Percentiles rank a stretch among this genome's conserved stretches.
phyloP scores from a whole-genome alignment of 2,113 vertebrate species.

The Edolisoma coerulescens region DNA sequence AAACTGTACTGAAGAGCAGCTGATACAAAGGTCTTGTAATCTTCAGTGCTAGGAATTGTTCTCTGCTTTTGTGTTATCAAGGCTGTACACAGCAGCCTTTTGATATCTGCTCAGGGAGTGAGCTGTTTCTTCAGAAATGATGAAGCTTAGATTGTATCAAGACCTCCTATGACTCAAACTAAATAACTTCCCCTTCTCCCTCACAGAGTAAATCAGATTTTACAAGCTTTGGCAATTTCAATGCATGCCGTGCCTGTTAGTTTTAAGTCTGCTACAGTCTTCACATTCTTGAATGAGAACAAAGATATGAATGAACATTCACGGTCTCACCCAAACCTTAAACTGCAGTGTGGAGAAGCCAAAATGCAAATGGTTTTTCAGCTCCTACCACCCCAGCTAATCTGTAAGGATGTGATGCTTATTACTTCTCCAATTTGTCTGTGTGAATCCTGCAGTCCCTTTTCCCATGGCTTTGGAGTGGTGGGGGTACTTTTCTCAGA shows the following conservation, averaged over 20 bases:
- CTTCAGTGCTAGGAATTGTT: background rate
- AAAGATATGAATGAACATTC: background rate
- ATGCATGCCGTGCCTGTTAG: background rate
- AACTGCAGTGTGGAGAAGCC: background rate
- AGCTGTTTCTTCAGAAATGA: background rate
- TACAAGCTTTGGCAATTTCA: background rate
- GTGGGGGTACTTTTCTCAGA: background rate
- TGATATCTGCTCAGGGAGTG: background rate
- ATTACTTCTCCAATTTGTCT: background rate
- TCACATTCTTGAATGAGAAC: background rate
- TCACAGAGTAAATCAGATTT: background rate
- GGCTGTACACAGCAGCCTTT: background rate
- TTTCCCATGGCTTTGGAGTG: background rate
- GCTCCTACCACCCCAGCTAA: background rate
- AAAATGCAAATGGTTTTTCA: background rate
- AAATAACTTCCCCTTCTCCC: background rate
- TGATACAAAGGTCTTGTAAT: background rate
- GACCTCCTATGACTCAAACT: conserved; percentile 8
- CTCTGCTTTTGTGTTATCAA: background rate
- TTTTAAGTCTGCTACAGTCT: background rate
- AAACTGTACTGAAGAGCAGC: background rate
- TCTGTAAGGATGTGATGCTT: background rate
- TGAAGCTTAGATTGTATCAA: conserved; percentile 45
- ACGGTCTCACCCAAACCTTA: background rate
- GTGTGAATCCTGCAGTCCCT: background rate